Percentiles rank a stretch among this genome's conserved stretches.
phyloP scores from a whole-genome alignment of 2,888 invertebrate species.

The Frankliniella fusca region DNA sequence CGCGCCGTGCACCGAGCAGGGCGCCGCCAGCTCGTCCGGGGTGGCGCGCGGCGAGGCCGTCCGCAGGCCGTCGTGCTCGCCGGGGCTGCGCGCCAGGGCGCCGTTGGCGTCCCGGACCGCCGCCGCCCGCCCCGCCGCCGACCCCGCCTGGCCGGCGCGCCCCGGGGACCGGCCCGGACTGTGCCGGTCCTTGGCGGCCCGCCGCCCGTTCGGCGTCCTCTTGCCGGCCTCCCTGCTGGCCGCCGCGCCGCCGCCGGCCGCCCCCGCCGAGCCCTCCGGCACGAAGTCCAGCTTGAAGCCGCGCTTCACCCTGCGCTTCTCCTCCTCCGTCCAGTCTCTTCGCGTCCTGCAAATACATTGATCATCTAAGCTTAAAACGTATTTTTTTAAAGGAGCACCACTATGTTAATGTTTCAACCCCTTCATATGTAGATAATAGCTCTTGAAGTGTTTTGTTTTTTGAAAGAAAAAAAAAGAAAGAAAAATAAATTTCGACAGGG shows the following conservation, averaged over 20 bases:
- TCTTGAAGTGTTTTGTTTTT: too few species aligned
- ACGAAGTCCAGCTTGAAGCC: conserved; percentile 73
- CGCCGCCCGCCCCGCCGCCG: conserved; percentile 34
- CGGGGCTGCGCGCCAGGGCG: background rate
- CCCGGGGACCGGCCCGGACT: conserved; percentile 31
- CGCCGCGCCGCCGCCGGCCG: conserved; percentile 31
- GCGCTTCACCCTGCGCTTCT: conserved; percentile 66
- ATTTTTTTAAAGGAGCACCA: too few species aligned
- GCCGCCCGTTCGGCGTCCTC: conserved; percentile 40
- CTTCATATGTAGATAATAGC: too few species aligned
- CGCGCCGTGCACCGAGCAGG: conserved; percentile 5
- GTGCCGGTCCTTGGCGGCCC: conserved; percentile 23
- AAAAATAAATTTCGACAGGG: too few species aligned
- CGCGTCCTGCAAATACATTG: background rate
- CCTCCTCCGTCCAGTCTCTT: conserved; percentile 61
- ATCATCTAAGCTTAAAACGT: too few species aligned
- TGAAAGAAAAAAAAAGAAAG: too few species aligned
- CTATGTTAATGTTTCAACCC: too few species aligned
- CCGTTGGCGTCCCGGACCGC: conserved; percentile 33
- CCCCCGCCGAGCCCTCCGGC: conserved; percentile 33
- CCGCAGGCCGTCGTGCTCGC: conserved; percentile 18
- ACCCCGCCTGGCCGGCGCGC: background rate
- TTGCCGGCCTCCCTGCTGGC: conserved; percentile 47
- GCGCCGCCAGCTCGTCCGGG: background rate
- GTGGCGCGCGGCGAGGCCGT: conserved; percentile 24